These are phyloP conservation scores for Brienomyrus brachyistius DNA, from an alignment of 2,113 vertebrate species.

Conservation along the genomic window DNA sequence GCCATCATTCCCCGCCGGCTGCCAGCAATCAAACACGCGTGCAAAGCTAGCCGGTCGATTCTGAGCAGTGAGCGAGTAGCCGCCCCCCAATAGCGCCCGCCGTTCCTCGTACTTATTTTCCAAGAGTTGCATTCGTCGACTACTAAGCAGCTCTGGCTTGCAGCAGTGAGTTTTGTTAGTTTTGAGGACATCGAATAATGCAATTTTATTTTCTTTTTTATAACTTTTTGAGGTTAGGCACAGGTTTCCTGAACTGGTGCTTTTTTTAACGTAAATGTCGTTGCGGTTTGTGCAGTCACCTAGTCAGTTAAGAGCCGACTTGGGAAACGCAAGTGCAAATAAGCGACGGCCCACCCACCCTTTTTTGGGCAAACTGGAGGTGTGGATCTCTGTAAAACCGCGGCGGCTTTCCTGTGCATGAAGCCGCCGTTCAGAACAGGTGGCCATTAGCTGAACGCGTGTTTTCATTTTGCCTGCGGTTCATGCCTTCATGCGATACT, in stretches of 20 bases:
- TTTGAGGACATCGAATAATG: background rate
- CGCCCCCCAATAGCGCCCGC: background rate
- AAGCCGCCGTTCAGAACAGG: background rate
- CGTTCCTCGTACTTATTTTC: background rate
- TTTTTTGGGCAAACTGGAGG: background rate
- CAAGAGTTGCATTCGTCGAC: background rate
- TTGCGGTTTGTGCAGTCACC: background rate
- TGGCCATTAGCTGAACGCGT: background rate
- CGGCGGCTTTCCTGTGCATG: background rate
- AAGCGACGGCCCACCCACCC: background rate
- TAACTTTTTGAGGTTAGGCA: background rate
- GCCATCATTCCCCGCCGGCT: conserved; percentile 17
- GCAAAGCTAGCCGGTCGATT: background rate
- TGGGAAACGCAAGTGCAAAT: background rate
- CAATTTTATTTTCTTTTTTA: background rate
- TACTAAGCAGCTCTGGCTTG: background rate
- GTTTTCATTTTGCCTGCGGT: background rate
- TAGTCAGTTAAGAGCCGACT: background rate
- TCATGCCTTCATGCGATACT: background rate
- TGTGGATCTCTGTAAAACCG: background rate
- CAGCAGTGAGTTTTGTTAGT: background rate
- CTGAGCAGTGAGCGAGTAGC: background rate
- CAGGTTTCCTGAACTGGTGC: background rate
- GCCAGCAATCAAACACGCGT: conserved; percentile 9
- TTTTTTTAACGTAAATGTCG: background rate